These are phyloP conservation scores for Lasioglossum oenotherae DNA, from an alignment of 2,888 invertebrate species.

Conservation along the genomic window DNA sequence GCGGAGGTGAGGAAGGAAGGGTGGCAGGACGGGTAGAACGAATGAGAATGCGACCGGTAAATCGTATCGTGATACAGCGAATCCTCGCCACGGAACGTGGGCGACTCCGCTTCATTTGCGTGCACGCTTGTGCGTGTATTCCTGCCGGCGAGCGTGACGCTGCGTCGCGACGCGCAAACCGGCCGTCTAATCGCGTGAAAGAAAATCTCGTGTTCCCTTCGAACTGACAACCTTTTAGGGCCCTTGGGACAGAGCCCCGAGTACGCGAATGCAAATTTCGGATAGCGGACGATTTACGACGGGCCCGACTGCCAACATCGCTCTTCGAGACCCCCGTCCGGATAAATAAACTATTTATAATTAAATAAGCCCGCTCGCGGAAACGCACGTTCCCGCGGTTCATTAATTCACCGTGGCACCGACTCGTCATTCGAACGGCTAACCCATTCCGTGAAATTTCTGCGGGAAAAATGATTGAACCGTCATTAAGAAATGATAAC, in stretches of 20 bases:
- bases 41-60: conserved; percentile 72
- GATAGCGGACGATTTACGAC: background rate
- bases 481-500: background rate
- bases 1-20: conserved; percentile 23
- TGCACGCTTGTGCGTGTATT: conserved; percentile 48
- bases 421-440: background rate
- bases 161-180: conserved; percentile 6
- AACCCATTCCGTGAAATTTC: background rate
- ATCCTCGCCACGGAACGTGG: conserved; percentile 61
- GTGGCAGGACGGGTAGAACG: conserved; percentile 46
- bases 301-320: background rate
- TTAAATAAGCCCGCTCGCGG: background rate
- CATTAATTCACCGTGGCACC: background rate
- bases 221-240: conserved; percentile 12
- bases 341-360: conserved; percentile 3
- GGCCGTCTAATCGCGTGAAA: conserved; percentile 42
- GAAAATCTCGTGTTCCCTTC: conserved; percentile 40
- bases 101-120: conserved; percentile 59
- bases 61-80: conserved; percentile 76
- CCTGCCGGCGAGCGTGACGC: conserved; percentile 45
- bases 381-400: background rate
- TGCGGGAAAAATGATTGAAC: background rate
- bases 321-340: background rate
- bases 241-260: background rate
- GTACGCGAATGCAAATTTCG: conserved; percentile 16